Evolutionary conservation across 2,797 vertebrate species (phyloP), one percentile per base, ranked within the genome.

Genomic region (Tamandua tetradactyla): DNA sequence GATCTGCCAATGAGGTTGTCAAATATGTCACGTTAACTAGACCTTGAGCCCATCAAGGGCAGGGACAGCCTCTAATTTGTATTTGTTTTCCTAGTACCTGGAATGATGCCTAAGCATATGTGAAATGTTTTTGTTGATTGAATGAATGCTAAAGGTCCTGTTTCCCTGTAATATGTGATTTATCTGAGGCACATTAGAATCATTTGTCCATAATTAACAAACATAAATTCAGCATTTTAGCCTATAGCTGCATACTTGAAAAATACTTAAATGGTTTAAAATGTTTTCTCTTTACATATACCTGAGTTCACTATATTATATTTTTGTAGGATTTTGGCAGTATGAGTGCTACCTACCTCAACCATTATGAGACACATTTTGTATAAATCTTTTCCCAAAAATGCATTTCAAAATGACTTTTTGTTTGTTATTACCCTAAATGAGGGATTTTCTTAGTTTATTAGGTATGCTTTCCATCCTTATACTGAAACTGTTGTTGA

Each of bases 401-500:
- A 89, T 95, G 30, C 30, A 57, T 62, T 95, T n/a, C n/a, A n/a
- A n/a, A n/a, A n/a, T n/a, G n/a, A n/a, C n/a, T n/a, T 18, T 74
- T 95, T 81, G 71, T 17, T 94, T 18, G 72, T 61, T 91, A 91
- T 94, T 52, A 87, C 71, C 71, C 52, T 83, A 83, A 95, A 89
- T 62, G 40, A 52, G 25, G 25, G 62, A 59, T 55, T 78, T 69
- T 83, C 37, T 9, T 7, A 40, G 18, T 75, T 89, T 81, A 25
- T 40, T 52, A 40, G 59, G 32, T 85, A 52, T 94, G 4, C 9
- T 89, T 94, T 69, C 40, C 32, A 59, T 87, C 17, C 68, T 35
- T 93, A 61, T 7, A 59, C 3, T 49, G 22, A 89, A 84, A 79
- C 30, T 76, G 14, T 81, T 80, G 8, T 37, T 23, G 55, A 35